Evolutionary conservation across 2,888 invertebrate genomes (phyloP), one percentile per base, ranked within the genome.

Genomic region (Nephrotoma guestfalica): DNA sequence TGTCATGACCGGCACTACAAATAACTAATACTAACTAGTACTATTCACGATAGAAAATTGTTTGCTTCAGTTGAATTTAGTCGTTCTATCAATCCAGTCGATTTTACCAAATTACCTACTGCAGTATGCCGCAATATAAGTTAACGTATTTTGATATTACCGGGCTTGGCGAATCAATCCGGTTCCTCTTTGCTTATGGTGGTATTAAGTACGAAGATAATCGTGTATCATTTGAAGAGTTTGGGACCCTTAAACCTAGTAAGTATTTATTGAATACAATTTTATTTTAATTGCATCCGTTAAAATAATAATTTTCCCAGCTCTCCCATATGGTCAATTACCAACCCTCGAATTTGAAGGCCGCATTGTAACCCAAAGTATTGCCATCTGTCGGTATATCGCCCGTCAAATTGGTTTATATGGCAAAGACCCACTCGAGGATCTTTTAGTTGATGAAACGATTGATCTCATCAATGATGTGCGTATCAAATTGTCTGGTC

Each of bases 101-200:
- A 71, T 11, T 11, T 30, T 13, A 30, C 30, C 30, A 13, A 13
- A 47, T 47, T 30, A 30, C 2, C 30, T 30, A 3, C 2, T 47
- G 13, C 4, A 83, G 0, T 9, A 84, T 84, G 84, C 15, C 84
- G 5, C 15, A 41, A 2, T 84, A 84, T n/a, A 84, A 84, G 7
- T 9, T 84, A 84, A 84, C 84, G 13, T 95, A 95, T 88, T 95
- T 94, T 90, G 92, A 93, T 88, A 92, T 94, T 30, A 93, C 93
- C 90, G 94, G 93, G 18, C 90, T 94, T 85, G 94, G 92, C 42
- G 95, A 95, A 90, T 93, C 94, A 51, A 92, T 94, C 88, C 92
- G 94, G 88, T 93, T 93, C 88, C 90, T 95, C 6, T 91, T 95
- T 87, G 93, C 93, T 87, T 94, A 94, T 89, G 93, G 94, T 85